Base-by-base conservation (phyloP, 2,797 vertebrate genomes). In the Harpagifer antarcticus region DNA sequence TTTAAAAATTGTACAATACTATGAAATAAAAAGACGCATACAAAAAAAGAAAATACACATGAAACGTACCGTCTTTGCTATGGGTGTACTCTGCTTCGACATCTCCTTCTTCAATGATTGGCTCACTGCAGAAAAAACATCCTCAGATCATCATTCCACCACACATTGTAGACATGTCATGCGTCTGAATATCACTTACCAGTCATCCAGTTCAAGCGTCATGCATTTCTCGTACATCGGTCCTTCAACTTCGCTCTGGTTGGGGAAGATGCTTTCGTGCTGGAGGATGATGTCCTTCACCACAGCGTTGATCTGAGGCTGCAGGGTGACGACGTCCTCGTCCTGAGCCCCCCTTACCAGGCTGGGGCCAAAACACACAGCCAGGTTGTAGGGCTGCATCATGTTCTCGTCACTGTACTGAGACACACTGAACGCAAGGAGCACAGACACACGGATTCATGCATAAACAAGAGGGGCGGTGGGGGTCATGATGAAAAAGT, bases 381-480 rank as follows among this genome's bases (percentile, higher is more conserved):
- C 97, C 89, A 98, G 76, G 87, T 97, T 98, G 88, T 97, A 97
- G 6, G 96, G 95, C 78, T 96, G 96, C 97, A 98, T 98, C 97
- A 98, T 97, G 93, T 98, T 98, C 92, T 97, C 96, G 0, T 97
- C 97, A 1, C 97, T 97, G 91, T 97, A 97, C 89, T 97, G 95
- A 55, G 97, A 95, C 74, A 98, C 91, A 76, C 97, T 98, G 74
- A 17, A 69, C 58, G 49, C 2, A 50, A 42, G 70, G 20, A 40
- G 23, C 11, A 67, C 54, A 27, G 10, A 15, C n/a, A 20, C 53
- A 66, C 5, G 47, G 27, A 19, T 19, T 48, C 14, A 64, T 5
- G 45, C 1, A 11, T 50, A 15, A 62, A 16, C 2, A 11, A 72
- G 31, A 19, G 1, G 37, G 7, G 27, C 27, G 11, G 8, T 5